A percentile compares a stretch with the other conserved stretches of the same genome.
Conservation (phyloP, 2,888 invertebrate species). For the Limnephilus rhombicus region DNA sequence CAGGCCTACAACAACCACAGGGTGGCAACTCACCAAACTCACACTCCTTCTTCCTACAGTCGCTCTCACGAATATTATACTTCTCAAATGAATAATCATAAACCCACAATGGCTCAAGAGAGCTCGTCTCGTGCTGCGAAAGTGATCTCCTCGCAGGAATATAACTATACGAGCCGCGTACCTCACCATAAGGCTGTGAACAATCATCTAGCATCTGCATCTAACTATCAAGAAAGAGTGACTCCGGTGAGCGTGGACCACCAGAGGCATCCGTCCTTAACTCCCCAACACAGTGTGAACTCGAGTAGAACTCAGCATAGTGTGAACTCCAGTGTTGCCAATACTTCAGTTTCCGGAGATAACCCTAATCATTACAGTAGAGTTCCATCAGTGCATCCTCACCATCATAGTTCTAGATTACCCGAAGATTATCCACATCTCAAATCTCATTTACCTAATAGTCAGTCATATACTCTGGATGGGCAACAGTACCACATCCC, state of each 20-base stretch:
- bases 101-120: constrained; percentile 65
- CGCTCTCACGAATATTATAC: constrained; percentile 61
- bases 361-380: constrained; percentile 64
- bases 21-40: constrained; percentile 66
- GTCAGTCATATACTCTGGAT: constrained; percentile 36
- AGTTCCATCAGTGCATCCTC: constrained; percentile 66
- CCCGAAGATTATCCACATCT: constrained; percentile 64
- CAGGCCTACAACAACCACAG: constrained; percentile 58
- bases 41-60: constrained; percentile 61
- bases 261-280: constrained; percentile 63
- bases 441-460: constrained; percentile 62
- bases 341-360: constrained; percentile 26
- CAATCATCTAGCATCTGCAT: constrained; percentile 62
- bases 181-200: constrained; percentile 66
- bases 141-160: constrained; percentile 64
- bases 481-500: constrained; percentile 69
- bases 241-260: constrained; percentile 60
- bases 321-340: constrained; percentile 42
- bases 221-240: constrained; percentile 63
- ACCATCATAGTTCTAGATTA: constrained; percentile 65
- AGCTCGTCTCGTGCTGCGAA: constrained; percentile 60
- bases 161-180: constrained; percentile 66
- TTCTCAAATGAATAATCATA: constrained; percentile 62
- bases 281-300: constrained; percentile 46
- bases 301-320: constrained; percentile 43